Percentiles rank a stretch among this genome's conserved stretches.
These are phyloP conservation scores for Ennomos erosarius DNA, from an alignment of 2,888 invertebrate genomes.

Conservation along the genomic window DNA sequence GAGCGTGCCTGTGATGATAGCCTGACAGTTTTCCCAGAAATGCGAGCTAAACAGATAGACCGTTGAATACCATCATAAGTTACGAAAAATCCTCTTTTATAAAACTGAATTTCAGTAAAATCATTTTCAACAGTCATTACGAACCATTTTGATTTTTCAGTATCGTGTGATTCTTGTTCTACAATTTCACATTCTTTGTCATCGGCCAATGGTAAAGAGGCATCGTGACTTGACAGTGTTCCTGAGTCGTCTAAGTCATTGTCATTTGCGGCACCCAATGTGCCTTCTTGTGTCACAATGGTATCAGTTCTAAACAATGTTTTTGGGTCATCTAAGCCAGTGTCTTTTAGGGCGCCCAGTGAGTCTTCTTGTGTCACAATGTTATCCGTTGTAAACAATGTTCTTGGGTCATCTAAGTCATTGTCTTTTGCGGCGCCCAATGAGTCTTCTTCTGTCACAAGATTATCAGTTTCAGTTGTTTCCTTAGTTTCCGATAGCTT, in stretches of 20 bases:
- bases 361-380: slow-evolving; percentile 3
- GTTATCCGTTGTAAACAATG: slow-evolving; percentile 1
- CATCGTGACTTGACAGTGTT: not conserved
- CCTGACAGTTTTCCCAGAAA: slow-evolving; percentile 77
- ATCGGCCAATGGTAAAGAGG: not conserved
- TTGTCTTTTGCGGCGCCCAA: slow-evolving; percentile 6
- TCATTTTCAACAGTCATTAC: slow-evolving; percentile 82
- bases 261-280: slow-evolving; percentile 5
- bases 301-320: slow-evolving; percentile 3
- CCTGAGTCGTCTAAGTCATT: slow-evolving; percentile 2
- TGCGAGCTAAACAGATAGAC: slow-evolving; percentile 76
- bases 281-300: slow-evolving; percentile 1
- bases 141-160: slow-evolving; percentile 80
- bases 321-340: slow-evolving; percentile 3
- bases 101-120: slow-evolving; percentile 82
- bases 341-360: slow-evolving; percentile 3
- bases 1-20: slow-evolving; percentile 66
- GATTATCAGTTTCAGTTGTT: slow-evolving; percentile 1
- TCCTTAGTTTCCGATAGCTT: slow-evolving; percentile 2
- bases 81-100: slow-evolving; percentile 79
- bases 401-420: slow-evolving; percentile 1
- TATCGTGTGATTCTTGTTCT: slow-evolving; percentile 31
- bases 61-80: slow-evolving; percentile 79
- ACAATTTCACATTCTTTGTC: slow-evolving; percentile 5
- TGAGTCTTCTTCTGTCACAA: slow-evolving; percentile 3